Base-by-base conservation (phyloP, 2,888 invertebrate genomes). In the Steinernema hermaphroditum region DNA sequence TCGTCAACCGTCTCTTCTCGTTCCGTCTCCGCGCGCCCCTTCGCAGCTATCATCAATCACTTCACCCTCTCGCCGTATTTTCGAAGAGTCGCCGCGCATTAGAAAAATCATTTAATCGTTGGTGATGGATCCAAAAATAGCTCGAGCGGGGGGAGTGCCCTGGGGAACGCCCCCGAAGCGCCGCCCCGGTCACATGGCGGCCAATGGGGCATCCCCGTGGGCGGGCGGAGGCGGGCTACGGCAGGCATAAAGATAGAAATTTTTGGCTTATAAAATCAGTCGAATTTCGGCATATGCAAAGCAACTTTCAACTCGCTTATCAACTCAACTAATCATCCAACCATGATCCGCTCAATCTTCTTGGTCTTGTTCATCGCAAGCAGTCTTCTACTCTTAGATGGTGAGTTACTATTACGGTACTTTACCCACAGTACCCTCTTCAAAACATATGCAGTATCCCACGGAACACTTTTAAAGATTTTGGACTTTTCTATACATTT, bases 31-130 rank as follows among this genome's bases (percentile, higher is more conserved):
- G 12, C 37, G 37, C 37, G 37, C 37, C 37, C 12, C 37, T 12
- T 37, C 37, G 37, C 37, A n/a, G 37, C 12, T 37, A 4, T 12
- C 12, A 37, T 37, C 37, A 37, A 37, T 37, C 37, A 37, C 37
- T n/a, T n/a, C n/a, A n/a, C n/a, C n/a, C n/a, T n/a, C n/a, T n/a
- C 62, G 62, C 27, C 32, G 62, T 62, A 29, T 62, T 62, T 62
- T 32, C 62, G 62, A 62, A 62, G 29, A 54, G 54, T 27, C 62
- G 62, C 32, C 62, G 62, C 62, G 62, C 62, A 22, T n/a, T 27
- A 54, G 24, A 54, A 62, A 62, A 62, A 62, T 62, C 62, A n/a
- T 62, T 62, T 62, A 62, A 62, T 62, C 62, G 62, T 62, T 62
- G 62, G 62, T 62, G 62, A 62, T 32, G 62, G 62, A 29, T 29